Evolutionary conservation across 2,888 invertebrate species (phyloP).

Genomic region (Drosophila atripex): DNA sequence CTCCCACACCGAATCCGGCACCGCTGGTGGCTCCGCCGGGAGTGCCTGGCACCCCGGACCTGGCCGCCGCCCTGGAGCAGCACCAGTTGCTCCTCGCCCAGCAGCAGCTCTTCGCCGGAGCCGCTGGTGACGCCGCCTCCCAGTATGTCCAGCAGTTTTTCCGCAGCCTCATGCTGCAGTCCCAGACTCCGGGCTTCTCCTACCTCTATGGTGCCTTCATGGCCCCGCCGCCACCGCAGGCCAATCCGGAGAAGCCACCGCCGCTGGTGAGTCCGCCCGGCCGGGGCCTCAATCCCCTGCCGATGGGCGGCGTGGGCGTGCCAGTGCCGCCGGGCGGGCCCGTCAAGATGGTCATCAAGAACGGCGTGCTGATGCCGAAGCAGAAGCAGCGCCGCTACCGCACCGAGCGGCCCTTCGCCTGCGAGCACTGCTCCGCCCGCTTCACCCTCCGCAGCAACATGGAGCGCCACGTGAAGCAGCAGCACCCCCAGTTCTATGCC

Average conservation of each 20-base stretch:
- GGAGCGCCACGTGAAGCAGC: slow-evolving; percentile 97
- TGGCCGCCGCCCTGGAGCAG: slow-evolving; percentile 47
- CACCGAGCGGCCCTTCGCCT: slow-evolving; percentile 95
- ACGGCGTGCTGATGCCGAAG: slow-evolving; percentile 95
- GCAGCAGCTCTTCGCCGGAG: slow-evolving; percentile 86
- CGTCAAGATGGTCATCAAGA: slow-evolving; percentile 94
- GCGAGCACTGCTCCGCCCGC: slow-evolving; percentile 94
- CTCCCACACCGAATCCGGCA: background rate
- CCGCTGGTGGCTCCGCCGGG: background rate
- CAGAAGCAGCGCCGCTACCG: slow-evolving; percentile 95
- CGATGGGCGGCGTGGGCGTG: slow-evolving; percentile 43
- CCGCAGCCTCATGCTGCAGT: slow-evolving; percentile 85
- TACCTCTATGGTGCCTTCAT: slow-evolving; percentile 69
- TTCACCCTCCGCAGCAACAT: slow-evolving; percentile 97
- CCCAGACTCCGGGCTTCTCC: slow-evolving; percentile 87
- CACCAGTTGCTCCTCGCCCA: slow-evolving; percentile 86
- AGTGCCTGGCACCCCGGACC: slow-evolving; percentile 17
- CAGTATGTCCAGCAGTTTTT: slow-evolving; percentile 87
- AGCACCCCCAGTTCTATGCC: slow-evolving; percentile 95
- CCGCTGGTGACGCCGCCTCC: slow-evolving; percentile 52
- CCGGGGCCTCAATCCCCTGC: slow-evolving; percentile 1
- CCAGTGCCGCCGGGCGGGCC: slow-evolving; percentile 84
- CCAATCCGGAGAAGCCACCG: slow-evolving; percentile 52
- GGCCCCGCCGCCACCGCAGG: slow-evolving; percentile 80
- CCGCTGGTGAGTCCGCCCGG: slow-evolving; percentile 31